Evolutionary conservation across 2,888 invertebrate genomes (phyloP).

Genomic region (Crocallis elinguaria): DNA sequence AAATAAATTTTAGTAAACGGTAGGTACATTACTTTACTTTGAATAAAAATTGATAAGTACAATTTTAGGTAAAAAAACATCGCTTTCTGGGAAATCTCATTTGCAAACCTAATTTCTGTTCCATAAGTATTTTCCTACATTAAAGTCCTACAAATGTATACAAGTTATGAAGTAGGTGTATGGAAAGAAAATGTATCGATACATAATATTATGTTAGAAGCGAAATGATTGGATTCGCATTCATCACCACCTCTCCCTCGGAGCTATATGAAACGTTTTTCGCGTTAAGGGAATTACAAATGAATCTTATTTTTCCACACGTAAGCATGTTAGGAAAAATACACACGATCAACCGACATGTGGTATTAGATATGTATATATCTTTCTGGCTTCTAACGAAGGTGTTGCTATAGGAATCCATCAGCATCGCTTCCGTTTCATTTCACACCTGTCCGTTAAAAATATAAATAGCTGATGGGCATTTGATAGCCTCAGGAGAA

Average conservation of each 20-base stretch:
- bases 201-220: neutral
- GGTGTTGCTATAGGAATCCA: conserved; percentile 23
- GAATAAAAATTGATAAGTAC: too few relatives aligned
- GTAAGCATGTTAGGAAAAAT: conserved; percentile 5
- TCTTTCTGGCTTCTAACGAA: conserved; percentile 4
- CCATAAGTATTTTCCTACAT: neutral
- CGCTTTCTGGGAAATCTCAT: neutral
- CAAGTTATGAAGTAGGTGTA: too few relatives aligned
- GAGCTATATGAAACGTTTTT: conserved; percentile 8
- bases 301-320: conserved; percentile 5
- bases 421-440: conserved; percentile 33
- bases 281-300: conserved; percentile 7
- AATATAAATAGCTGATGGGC: conserved; percentile 29
- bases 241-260: conserved; percentile 1
- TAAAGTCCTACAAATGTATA: too few relatives aligned
- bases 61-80: neutral
- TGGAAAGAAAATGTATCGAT: too few relatives aligned
- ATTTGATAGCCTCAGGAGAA: conserved; percentile 20
- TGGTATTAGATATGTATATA: neutral
- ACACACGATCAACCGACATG: neutral
- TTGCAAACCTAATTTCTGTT: neutral
- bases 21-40: too few relatives aligned
- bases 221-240: conserved; percentile 12
- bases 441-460: conserved; percentile 39
- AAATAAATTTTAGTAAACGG: too few relatives aligned